phyloP scores from a whole-genome alignment of 2,113 vertebrate species.

The Dromaius novaehollandiae region DNA sequence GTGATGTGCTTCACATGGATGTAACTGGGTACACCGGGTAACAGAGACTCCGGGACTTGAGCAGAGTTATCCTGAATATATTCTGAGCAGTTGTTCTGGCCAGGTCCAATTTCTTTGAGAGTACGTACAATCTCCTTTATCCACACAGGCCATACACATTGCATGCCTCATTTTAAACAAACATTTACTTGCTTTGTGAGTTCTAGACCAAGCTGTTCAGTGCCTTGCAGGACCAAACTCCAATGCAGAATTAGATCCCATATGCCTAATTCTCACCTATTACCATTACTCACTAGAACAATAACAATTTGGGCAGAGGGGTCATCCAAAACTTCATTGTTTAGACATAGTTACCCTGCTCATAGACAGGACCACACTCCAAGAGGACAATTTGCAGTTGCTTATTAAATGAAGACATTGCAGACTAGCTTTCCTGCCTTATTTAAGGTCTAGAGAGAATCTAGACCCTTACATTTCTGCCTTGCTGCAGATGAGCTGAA shows the following conservation, averaged over 20 bases:
- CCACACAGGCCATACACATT: background rate
- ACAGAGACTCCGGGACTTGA: background rate
- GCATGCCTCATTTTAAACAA: background rate
- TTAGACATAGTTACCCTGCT: background rate
- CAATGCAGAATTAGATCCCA: rapidly evolving
- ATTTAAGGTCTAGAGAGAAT: background rate
- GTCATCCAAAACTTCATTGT: background rate
- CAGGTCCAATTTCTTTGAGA: background rate
- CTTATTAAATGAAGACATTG: background rate
- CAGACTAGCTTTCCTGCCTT: background rate
- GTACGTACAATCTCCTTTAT: background rate
- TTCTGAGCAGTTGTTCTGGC: background rate
- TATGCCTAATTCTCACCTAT: background rate
- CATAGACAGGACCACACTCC: background rate
- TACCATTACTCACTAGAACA: background rate
- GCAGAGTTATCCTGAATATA: background rate
- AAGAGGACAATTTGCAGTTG: background rate
- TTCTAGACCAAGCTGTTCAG: background rate
- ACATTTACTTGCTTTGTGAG: background rate
- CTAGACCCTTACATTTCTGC: background rate
- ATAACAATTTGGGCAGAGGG: background rate
- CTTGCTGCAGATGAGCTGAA: background rate
- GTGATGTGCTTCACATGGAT: background rate
- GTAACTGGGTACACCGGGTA: background rate
- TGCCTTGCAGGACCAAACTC: background rate